Conservation (phyloP, 2,888 invertebrate species). For the Myopa testacea region DNA sequence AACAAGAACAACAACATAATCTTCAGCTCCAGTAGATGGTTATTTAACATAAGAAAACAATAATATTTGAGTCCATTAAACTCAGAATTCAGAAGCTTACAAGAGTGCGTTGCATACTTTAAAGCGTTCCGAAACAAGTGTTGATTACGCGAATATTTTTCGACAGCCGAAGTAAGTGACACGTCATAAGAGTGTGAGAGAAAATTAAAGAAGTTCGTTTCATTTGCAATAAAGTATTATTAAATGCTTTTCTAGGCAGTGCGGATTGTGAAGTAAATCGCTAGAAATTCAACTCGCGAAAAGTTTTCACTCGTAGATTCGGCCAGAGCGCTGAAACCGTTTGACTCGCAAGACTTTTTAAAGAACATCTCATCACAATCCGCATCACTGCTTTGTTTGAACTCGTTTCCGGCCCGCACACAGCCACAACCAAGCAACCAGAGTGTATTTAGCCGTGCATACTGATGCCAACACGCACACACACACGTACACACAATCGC, state of each 20-base stretch:
- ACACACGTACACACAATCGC: too few relatives aligned
- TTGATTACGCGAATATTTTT: too few relatives aligned
- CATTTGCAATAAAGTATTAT: too few relatives aligned
- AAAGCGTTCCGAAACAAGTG: not conserved
- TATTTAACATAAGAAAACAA: constrained; percentile 1
- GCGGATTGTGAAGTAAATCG: too few relatives aligned
- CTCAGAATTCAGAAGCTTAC: not conserved
- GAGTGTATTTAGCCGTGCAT: not conserved
- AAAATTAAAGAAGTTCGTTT: too few relatives aligned
- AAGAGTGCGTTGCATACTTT: constrained; percentile 32
- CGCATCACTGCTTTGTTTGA: constrained; percentile 9
- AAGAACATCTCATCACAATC: not conserved
- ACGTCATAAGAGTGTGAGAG: too few relatives aligned
- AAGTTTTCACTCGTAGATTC: too few relatives aligned
- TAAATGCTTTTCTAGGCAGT: too few relatives aligned
- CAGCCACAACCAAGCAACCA: not conserved
- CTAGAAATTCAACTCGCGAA: too few relatives aligned
- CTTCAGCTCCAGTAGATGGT: not conserved
- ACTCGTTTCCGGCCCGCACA: constrained; percentile 26
- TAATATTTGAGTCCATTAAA: not conserved
- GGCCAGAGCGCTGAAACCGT: too few relatives aligned
- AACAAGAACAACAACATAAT: constrained; percentile 14
- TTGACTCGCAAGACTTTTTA: too few relatives aligned
- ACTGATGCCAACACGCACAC: not conserved
- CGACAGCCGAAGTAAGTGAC: too few relatives aligned